phyloP scores from a whole-genome alignment of 2,113 vertebrate genomes.

The Delphinus delphis region DNA sequence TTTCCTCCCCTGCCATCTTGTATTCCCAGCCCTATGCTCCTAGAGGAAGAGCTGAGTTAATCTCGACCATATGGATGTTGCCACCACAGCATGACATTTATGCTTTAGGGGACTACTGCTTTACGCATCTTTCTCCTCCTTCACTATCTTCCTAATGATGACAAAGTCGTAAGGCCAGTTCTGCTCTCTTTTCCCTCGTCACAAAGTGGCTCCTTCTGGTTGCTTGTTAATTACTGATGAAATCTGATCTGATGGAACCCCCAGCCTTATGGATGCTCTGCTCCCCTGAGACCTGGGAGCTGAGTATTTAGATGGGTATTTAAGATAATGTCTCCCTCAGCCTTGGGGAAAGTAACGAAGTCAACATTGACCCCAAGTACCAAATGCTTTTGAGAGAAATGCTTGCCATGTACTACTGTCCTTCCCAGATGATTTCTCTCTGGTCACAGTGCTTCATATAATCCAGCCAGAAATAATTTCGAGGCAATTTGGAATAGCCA shows the following conservation, averaged over 20 bases:
- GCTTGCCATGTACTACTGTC: background rate
- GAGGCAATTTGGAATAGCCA: background rate
- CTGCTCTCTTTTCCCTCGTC: conserved; percentile 33
- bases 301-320: background rate
- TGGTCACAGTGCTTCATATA: background rate
- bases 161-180: background rate
- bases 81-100: conserved; percentile 67
- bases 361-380: background rate
- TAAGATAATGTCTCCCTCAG: background rate
- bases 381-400: background rate
- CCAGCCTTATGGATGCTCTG: background rate
- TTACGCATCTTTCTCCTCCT: background rate
- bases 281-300: background rate
- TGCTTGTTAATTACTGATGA: conserved; percentile 24
- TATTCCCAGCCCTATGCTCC: conserved; percentile 60
- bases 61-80: conserved; percentile 62
- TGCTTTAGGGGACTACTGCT: conserved; percentile 62
- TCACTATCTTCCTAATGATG: conserved; percentile 36
- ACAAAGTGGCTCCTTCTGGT: background rate
- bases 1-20: background rate
- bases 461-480: background rate
- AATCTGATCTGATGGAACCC: background rate
- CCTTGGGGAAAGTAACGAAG: background rate
- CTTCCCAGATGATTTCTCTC: background rate
- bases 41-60: conserved; percentile 66